Conservation (phyloP, 2,113 vertebrate genomes). For the Zosterops lateralis region DNA sequence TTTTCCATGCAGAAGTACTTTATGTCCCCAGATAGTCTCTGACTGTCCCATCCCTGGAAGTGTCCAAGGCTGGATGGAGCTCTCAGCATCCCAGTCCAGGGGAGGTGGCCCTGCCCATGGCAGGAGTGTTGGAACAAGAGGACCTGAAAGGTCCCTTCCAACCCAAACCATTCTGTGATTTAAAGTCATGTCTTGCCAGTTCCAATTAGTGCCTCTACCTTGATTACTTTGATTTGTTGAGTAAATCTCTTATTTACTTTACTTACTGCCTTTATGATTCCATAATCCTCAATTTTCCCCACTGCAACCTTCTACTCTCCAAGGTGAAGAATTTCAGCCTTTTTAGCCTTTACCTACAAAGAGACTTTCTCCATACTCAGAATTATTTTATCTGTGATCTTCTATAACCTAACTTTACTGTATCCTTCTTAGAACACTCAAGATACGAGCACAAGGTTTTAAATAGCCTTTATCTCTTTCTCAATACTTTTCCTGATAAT, state of each 20-base stretch:
- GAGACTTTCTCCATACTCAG: neutral
- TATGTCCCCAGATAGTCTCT: rapidly evolving
- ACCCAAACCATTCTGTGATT: neutral
- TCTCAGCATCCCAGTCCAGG: rapidly evolving
- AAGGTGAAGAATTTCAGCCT: neutral
- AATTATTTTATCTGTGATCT: neutral
- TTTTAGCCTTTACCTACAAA: neutral
- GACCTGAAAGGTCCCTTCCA: neutral
- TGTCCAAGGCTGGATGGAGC: neutral
- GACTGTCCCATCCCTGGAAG: neutral
- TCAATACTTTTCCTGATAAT: neutral
- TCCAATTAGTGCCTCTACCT: neutral
- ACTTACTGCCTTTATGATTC: neutral
- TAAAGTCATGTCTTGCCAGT: rapidly evolving
- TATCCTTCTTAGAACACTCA: neutral
- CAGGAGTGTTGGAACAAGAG: no score
- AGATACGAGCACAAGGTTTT: rapidly evolving
- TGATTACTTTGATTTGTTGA: neutral
- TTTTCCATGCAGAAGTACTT: neutral
- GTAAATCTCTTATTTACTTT: neutral
- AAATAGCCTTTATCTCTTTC: neutral
- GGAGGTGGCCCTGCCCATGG: neutral
- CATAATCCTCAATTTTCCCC: neutral
- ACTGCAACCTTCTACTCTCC: neutral
- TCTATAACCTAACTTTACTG: neutral